Percentiles rank a stretch among this genome's conserved stretches.
Evolutionary conservation across 2,113 vertebrate species (phyloP).

Genomic region (Zonotrichia leucophrys): DNA sequence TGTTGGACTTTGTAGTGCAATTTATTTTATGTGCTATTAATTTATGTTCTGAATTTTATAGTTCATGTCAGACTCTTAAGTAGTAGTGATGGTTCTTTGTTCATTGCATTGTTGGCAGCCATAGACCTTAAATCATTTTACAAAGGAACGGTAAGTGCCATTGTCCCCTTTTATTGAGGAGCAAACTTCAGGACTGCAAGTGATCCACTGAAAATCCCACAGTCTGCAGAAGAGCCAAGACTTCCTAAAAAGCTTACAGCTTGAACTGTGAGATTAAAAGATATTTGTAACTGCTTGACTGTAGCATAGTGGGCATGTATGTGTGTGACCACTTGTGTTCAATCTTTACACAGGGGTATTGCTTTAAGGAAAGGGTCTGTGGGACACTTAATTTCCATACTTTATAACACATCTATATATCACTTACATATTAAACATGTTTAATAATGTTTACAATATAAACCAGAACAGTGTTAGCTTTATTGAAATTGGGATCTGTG

Average conservation of each 20-base stretch:
- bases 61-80: not conserved
- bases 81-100: not conserved
- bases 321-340: not conserved
- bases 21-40: not conserved
- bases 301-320: not conserved
- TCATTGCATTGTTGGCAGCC: not conserved
- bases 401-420: fast-evolving
- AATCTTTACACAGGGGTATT: not conserved
- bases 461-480: not conserved
- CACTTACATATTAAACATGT: not conserved
- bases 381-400: not conserved
- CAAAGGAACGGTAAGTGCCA: not conserved
- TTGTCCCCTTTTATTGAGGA: not conserved
- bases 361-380: not conserved
- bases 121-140: not conserved
- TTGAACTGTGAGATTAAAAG: not conserved
- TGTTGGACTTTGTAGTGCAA: not conserved
- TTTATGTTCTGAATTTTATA: conserved; percentile 8
- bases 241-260: not conserved
- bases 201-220: not conserved
- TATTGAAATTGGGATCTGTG: not conserved
- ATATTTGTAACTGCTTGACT: not conserved
- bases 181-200: not conserved
- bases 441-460: not conserved
- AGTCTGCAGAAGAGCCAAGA: not conserved